Evolutionary conservation across 1,140 invertebrate genomes (phyloP), one percentile per base, ranked within the genome.

Genomic region (Vollenhovia emeryi): DNA sequence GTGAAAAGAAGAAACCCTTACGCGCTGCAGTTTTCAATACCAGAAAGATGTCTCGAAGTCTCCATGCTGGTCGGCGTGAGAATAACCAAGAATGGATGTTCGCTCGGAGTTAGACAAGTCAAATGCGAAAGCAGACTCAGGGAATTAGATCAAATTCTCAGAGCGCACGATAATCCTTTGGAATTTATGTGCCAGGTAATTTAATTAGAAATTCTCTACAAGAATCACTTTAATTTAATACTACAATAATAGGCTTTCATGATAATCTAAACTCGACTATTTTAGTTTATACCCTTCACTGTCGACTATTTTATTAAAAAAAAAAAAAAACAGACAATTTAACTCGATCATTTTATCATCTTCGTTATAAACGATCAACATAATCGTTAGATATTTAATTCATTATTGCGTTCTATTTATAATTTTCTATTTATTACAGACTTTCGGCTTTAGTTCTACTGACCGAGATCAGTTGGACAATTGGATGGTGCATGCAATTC

Each of bases 181-280:
- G 97, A 98, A 91, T 98, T 98, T 91, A 97, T 98, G 96, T 98
- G 98, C 88, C 97, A 98, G 96, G 97, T 97, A 95, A 85, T 18
- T 74, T 62, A 6, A 78, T 36, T 50, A 5, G 11, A 43, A 36
- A 3, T 52, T 64, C 8, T 40, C 2, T 15, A 40, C 11, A n/a
- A n/a, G n/a, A n/a, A n/a, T 64, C 33, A 33, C 50, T 40, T 62
- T 57, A 43, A 33, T 50, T 62, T 33, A 74, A 52, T 24, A 18
- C 0, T 15, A 1, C n/a, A n/a, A n/a, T n/a, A n/a, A n/a, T n/a
- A n/a, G 8, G 21, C 36, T 55, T 55, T 50, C 2, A 30, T 50
- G 18, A 33, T 33, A 36, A 73, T 59, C 27, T 57, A 3, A 60
- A n/a, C n/a, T n/a, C n/a, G n/a, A n/a, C n/a, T n/a, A n/a, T n/a